Evolutionary conservation across 2,888 invertebrate genomes (phyloP), one percentile per base, ranked within the genome.

Genomic region (Epinotia demarniana): DNA sequence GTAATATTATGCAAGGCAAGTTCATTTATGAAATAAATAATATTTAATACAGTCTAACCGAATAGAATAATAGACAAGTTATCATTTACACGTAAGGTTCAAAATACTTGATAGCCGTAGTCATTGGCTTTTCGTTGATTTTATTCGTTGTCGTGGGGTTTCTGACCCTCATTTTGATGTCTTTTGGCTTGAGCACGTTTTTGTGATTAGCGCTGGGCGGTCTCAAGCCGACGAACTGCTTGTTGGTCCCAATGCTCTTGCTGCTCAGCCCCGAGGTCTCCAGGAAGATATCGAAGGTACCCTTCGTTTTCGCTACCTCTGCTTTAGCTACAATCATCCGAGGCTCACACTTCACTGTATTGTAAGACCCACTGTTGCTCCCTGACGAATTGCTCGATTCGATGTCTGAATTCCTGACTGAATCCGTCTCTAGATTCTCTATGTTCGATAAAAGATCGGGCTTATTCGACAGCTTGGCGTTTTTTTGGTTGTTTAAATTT

Each of bases 231-330:
- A 91, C 79, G 77, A 89, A 90, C 79, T 85, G 85, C 80, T 89
- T 92, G 79, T 80, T 90, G 46, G 96, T 96, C 81, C 96, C 93
- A 83, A 97, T 96, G 62, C 97, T 96, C 90, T 97, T 97, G 79
- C 97, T 96, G 89, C 97, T 97, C 77, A 97, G 95, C 72, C 97
- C 97, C 71, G 97, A 97, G 23, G 96, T 96, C 88, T 97, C 97
- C 69, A 97, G 90, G 86, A 97, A 97, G 86, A 96, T 96, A 88
- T 97, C 97, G 83, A 97, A 97, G 23, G 95, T 88, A 53, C 93
- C 91, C 86, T 85, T 95, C 82, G 89, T 93, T 82, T 92, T 93
- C 69, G 84, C 80, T 75, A 90, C 90, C 23, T 84, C 82, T 55
- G 85, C 86, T 77, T 87, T 85, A 79, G 88, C 86, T 58, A 89